phyloP scores from a whole-genome alignment of 1,140 invertebrate genomes.

The Monochamus saltuarius region DNA sequence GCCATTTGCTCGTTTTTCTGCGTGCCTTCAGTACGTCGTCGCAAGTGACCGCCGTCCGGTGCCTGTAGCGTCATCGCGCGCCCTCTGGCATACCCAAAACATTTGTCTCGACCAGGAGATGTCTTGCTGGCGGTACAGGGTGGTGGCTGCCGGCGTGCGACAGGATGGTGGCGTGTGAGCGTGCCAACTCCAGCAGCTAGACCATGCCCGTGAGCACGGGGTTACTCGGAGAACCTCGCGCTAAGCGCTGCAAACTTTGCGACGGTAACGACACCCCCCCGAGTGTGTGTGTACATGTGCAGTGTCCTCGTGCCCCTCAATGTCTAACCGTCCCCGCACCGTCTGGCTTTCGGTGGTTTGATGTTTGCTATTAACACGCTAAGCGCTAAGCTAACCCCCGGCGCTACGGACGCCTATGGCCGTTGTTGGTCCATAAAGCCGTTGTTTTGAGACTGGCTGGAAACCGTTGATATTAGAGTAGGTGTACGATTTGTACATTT shows the following conservation, averaged over 20 bases:
- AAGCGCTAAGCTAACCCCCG: too few relatives aligned
- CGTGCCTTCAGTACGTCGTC: conserved; percentile 28
- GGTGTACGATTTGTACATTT: too few relatives aligned
- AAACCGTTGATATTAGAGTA: too few relatives aligned
- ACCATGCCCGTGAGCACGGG: conserved; percentile 52
- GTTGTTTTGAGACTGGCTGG: too few relatives aligned
- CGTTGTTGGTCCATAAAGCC: too few relatives aligned
- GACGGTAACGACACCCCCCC: conserved; percentile 44
- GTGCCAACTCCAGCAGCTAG: conserved; percentile 14
- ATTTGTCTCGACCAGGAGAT: conserved; percentile 1
- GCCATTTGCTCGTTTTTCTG: conserved; percentile 18
- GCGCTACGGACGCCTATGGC: too few relatives aligned
- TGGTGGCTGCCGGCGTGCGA: conserved; percentile 7
- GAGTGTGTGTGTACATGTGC: neutral
- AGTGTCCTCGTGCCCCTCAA: neutral
- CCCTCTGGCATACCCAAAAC: conserved; percentile 7
- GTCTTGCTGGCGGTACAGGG: conserved; percentile 1
- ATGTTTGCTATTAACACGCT: neutral
- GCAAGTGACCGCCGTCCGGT: conserved; percentile 16
- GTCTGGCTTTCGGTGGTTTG: too few relatives aligned
- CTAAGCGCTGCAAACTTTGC: conserved; percentile 53
- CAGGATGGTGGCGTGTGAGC: conserved; percentile 28
- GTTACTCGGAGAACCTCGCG: conserved; percentile 48
- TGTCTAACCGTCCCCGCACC: too few relatives aligned
- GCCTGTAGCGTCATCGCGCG: conserved; percentile 9